phyloP scores from a whole-genome alignment of 2,888 invertebrate genomes.

The Tinea trinotella region DNA sequence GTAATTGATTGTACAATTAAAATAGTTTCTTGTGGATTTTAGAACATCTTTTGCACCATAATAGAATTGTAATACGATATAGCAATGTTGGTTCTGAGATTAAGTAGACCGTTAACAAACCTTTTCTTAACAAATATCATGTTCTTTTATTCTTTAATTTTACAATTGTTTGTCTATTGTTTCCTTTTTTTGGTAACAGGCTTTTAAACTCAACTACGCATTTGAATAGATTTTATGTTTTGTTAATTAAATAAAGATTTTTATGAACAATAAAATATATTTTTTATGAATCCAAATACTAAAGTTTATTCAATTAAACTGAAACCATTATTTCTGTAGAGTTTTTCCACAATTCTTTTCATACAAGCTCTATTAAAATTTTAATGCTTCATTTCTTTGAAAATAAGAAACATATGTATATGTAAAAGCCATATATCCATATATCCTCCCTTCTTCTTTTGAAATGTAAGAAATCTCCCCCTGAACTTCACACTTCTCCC shows the following conservation, averaged over 20 bases:
- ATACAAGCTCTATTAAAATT: too few relatives aligned
- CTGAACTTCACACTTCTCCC: slow-evolving; percentile 11
- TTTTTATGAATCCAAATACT: too few relatives aligned
- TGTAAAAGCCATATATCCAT: too few relatives aligned
- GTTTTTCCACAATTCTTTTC: too few relatives aligned
- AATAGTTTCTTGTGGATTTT: slow-evolving; percentile 2
- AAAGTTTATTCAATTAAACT: too few relatives aligned
- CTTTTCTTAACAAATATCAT: not conserved
- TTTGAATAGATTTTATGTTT: too few relatives aligned
- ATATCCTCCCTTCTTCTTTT: not conserved
- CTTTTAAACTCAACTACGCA: too few relatives aligned
- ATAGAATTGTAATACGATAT: slow-evolving; percentile 3
- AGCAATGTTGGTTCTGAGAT: not conserved
- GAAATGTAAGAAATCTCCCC: slow-evolving; percentile 6
- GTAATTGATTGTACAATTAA: not conserved
- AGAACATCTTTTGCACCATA: not conserved
- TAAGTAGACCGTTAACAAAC: slow-evolving; percentile 8
- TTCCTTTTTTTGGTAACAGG: not conserved
- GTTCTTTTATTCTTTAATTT: not conserved
- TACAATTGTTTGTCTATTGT: not conserved
- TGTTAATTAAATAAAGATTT: too few relatives aligned
- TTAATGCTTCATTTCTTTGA: too few relatives aligned
- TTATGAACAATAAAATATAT: too few relatives aligned
- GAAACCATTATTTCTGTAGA: too few relatives aligned
- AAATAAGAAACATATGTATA: too few relatives aligned